Evolutionary conservation across 2,888 invertebrate genomes (phyloP).

Genomic region (Acleris laterana): DNA sequence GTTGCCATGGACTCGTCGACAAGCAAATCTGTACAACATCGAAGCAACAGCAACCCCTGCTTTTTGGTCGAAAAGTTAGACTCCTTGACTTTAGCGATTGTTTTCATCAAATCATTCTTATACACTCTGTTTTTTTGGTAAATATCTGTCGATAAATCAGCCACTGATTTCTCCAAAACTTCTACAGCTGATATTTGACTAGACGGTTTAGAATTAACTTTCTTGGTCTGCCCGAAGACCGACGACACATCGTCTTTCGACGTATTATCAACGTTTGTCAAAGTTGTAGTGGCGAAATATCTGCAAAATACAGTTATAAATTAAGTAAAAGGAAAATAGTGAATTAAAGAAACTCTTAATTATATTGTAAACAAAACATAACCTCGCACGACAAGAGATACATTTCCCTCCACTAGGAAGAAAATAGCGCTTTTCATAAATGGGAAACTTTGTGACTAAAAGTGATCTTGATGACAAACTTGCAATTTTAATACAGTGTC

Average conservation of each 20-base stretch:
- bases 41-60: constrained; percentile 78
- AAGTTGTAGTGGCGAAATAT: constrained; percentile 6
- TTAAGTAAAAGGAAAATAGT: not conserved
- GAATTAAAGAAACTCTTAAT: not conserved
- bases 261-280: not conserved
- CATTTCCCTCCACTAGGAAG: constrained; percentile 40
- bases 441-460: constrained; percentile 44
- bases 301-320: constrained; percentile 3
- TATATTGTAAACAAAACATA: constrained; percentile 29
- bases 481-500: constrained; percentile 60
- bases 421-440: constrained; percentile 42
- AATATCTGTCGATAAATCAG: constrained; percentile 68
- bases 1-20: constrained; percentile 74
- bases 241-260: not conserved
- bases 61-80: constrained; percentile 70
- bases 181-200: constrained; percentile 50
- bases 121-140: constrained; percentile 75
- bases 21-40: constrained; percentile 82
- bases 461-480: constrained; percentile 52
- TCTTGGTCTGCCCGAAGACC: not conserved
- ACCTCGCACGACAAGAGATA: constrained; percentile 35
- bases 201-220: constrained; percentile 13
- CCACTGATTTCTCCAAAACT: constrained; percentile 68
- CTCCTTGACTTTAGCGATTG: constrained; percentile 67
- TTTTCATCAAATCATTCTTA: constrained; percentile 70